phyloP scores from a whole-genome alignment of 2,888 invertebrate species.

The Thumatha senex region DNA sequence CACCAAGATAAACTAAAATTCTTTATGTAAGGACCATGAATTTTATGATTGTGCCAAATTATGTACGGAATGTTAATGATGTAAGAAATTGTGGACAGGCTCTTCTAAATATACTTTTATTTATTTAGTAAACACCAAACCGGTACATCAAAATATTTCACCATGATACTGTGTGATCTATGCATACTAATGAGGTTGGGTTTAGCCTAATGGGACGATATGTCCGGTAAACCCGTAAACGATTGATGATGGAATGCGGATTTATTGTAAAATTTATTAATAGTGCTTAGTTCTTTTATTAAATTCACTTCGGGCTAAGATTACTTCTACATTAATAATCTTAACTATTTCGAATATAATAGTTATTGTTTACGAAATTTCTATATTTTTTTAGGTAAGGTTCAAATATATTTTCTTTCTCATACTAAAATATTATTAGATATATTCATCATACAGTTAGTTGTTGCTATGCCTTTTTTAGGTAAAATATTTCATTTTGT shows the following conservation, averaged over 20 bases:
- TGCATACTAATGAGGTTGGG: constrained; percentile 27
- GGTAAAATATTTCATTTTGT: too few species aligned
- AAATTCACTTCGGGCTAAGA: not conserved
- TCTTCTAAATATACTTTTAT: constrained; percentile 14
- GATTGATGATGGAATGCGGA: constrained; percentile 43
- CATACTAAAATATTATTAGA: too few species aligned
- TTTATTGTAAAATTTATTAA: constrained; percentile 13
- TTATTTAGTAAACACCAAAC: constrained; percentile 27
- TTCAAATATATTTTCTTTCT: too few species aligned
- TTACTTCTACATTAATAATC: not conserved
- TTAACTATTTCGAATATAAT: not conserved
- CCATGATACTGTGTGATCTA: constrained; percentile 28
- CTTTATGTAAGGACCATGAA: not conserved
- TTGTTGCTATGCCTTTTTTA: too few species aligned
- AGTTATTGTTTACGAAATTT: too few species aligned
- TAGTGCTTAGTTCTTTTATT: not conserved
- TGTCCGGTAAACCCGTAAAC: constrained; percentile 33
- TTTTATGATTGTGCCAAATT: constrained; percentile 1
- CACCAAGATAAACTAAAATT: not conserved
- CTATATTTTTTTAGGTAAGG: too few species aligned
- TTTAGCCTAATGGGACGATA: constrained; percentile 10
- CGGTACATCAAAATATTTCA: constrained; percentile 25
- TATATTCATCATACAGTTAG: too few species aligned
- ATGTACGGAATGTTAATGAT: constrained; percentile 8
- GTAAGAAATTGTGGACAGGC: constrained; percentile 6